Conservation (phyloP, 2,797 vertebrate genomes). For the Pyrrhura leucotis region DNA sequence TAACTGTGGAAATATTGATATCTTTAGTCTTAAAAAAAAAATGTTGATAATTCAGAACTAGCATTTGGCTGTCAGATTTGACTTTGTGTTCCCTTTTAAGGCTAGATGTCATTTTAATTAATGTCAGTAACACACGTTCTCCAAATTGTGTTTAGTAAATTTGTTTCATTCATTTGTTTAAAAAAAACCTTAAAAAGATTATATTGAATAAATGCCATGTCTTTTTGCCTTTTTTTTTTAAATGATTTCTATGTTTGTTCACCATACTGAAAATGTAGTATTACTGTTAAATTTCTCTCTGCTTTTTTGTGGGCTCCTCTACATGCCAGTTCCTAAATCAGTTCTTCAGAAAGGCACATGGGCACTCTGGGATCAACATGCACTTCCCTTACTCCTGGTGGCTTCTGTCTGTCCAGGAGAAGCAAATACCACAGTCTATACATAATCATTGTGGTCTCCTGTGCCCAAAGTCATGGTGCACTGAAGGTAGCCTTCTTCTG, state of each 20-base stretch:
- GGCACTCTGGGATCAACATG: background rate
- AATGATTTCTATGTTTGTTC: background rate
- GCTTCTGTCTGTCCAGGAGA: background rate
- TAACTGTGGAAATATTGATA: background rate
- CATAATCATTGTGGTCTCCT: rapidly evolving
- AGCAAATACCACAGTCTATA: background rate
- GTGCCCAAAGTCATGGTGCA: background rate
- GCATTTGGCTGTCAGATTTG: background rate
- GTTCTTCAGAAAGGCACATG: background rate
- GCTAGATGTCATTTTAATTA: background rate
- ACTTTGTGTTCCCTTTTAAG: background rate
- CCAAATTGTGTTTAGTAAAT: background rate
- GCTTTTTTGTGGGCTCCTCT: background rate
- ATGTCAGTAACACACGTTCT: background rate
- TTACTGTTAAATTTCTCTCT: background rate
- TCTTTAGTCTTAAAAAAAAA: background rate
- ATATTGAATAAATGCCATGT: background rate
- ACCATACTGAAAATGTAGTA: background rate
- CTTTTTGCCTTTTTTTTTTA: background rate
- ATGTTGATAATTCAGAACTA: background rate
- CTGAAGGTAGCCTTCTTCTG: background rate
- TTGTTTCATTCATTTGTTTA: background rate
- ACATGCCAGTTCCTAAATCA: background rate
- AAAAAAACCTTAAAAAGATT: background rate
- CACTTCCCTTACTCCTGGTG: background rate